Percentiles rank a stretch among this genome's conserved stretches.
These are phyloP conservation scores for Oreocharis arfaki DNA, from an alignment of 2,113 vertebrate species.

Conservation along the genomic window DNA sequence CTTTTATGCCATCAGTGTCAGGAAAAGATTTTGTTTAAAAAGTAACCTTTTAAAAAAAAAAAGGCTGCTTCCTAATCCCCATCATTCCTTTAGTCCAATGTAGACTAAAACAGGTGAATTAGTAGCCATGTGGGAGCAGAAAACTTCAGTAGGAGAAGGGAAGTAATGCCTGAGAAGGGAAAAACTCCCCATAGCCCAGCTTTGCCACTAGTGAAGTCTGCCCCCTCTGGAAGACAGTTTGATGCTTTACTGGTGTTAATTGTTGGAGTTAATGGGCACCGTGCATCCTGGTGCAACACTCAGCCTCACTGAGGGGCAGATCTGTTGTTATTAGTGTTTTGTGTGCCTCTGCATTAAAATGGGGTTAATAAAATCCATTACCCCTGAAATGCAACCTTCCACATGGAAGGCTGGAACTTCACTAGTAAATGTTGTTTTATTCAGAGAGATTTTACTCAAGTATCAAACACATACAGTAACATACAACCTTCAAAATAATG, in stretches of 20 bases:
- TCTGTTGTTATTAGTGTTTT: neutral
- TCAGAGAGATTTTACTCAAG: neutral
- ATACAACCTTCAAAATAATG: neutral
- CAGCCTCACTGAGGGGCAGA: neutral
- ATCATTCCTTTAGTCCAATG: neutral
- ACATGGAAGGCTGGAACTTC: neutral
- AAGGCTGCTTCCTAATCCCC: neutral
- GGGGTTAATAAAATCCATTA: neutral
- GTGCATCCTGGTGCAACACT: neutral
- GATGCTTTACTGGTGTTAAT: neutral
- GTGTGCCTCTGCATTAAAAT: neutral
- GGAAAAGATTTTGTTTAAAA: neutral
- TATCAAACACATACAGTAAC: neutral
- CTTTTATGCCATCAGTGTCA: neutral
- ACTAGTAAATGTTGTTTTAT: neutral
- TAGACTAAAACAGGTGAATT: neutral
- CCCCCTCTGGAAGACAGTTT: neutral
- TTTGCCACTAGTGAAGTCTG: neutral
- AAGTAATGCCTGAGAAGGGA: neutral
- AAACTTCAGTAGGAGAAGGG: neutral
- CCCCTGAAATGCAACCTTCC: neutral
- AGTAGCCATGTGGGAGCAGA: neutral
- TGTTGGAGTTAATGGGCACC: neutral
- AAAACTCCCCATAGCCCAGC: neutral
- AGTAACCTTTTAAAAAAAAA: neutral